Evolutionary conservation across 1,140 invertebrate species (phyloP).

Genomic region (Phymorhynchus buccinoides): DNA sequence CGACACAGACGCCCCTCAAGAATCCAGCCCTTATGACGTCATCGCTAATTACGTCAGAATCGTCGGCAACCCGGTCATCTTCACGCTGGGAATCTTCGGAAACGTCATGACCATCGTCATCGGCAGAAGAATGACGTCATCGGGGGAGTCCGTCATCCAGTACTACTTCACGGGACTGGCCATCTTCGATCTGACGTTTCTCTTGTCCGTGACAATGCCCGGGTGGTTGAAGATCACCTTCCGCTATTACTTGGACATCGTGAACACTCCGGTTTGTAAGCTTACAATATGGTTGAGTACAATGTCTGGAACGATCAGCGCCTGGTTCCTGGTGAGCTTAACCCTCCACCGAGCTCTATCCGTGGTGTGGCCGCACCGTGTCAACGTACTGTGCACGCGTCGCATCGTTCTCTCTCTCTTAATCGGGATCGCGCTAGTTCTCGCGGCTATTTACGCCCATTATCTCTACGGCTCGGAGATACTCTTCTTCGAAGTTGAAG

Average conservation of each 20-base stretch:
- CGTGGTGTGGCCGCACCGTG: constrained; percentile 17
- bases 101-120: constrained; percentile 30
- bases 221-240: neutral
- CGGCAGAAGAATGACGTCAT: neutral
- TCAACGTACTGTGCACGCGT: neutral
- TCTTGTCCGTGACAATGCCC: neutral
- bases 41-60: neutral
- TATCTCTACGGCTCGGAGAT: neutral
- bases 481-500: too few relatives aligned
- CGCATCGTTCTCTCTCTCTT: neutral
- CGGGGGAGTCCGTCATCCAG: neutral
- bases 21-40: neutral
- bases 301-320: neutral
- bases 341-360: constrained; percentile 11
- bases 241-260: neutral
- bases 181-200: neutral
- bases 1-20: neutral
- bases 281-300: neutral
- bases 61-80: neutral
- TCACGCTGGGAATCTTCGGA: constrained; percentile 1
- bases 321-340: neutral
- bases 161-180: constrained; percentile 10
- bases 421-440: neutral
- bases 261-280: neutral
- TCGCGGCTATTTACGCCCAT: neutral